Base-by-base conservation (phyloP, 1,140 invertebrate species). In the Helicorthomorpha holstii region DNA sequence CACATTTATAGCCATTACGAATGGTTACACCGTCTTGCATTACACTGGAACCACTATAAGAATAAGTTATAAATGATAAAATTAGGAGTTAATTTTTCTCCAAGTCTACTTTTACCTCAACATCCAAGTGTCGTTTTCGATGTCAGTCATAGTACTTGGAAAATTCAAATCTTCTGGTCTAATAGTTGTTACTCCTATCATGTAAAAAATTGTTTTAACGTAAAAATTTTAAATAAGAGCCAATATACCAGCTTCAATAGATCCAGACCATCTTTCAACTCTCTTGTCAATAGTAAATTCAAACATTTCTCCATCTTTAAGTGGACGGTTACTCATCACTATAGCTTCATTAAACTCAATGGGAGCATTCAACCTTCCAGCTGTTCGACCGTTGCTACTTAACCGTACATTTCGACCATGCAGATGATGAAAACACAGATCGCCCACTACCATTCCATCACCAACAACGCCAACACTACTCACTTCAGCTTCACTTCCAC, bases 271-370 rank as follows among this genome's bases (percentile, higher is more conserved):
- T 52, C 87, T 75, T 56, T 89, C 86, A 19, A 94, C 87, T 75
- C 93, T 85, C 60, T 81, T 83, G 61, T 94, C 90, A 54, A 96
- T 82, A 45, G 82, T 74, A 27, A 96, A 80, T 67, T 94, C 87
- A 64, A 95, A 95, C 65, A 95, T 75, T 67, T 96, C 91, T 19
- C 84, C 85, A 59, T 92, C 87, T 19, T 82, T 73, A 25, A 95
- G 65, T 0, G 88, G 82, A 46, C 90, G 71, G 67, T 83, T 91
- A 49, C 84, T 90, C 58, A 93, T 85, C 1, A 94, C 80, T 55
- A 95, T 90, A 0, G 89, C 86, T 65, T 93, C 86, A 66, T 93
- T 94, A 65, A 94, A 94, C 72, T 94, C 90, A 1, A 82, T 85
- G 49, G 85, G 73, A 12, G 87, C 83, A 55, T 86, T 81, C 25